phyloP scores from a whole-genome alignment of 2,888 invertebrate species.

The Cactoblastis cactorum region DNA sequence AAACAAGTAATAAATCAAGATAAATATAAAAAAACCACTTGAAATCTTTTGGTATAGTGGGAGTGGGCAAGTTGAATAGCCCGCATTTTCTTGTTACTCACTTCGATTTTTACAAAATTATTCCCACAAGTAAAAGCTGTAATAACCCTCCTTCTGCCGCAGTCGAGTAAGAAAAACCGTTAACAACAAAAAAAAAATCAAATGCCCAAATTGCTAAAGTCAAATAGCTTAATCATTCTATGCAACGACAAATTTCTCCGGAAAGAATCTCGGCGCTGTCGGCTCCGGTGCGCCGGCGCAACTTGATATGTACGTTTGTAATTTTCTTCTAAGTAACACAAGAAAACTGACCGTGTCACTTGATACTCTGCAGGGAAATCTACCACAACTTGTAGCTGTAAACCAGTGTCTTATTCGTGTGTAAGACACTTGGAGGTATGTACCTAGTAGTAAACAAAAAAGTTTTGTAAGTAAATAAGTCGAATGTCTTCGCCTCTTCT shows the following conservation, averaged over 20 bases:
- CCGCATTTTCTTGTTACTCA: no score
- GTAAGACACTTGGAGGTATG: background rate
- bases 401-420: background rate
- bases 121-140: no score
- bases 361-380: background rate
- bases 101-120: no score
- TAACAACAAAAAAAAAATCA: background rate
- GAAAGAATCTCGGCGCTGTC: constrained; percentile 55
- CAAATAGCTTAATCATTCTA: background rate
- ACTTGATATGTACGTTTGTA: constrained; percentile 25
- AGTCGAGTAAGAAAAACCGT: no score
- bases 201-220: background rate
- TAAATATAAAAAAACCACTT: no score
- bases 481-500: no score
- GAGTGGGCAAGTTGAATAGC: no score
- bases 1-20: no score
- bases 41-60: no score
- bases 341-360: constrained; percentile 7
- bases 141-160: no score
- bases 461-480: no score
- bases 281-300: constrained; percentile 33
- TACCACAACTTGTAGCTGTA: background rate
- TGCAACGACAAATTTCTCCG: constrained; percentile 60
- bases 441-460: no score
- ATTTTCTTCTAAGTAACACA: constrained; percentile 17